Percentiles rank a stretch among this genome's conserved stretches.
phyloP scores from a whole-genome alignment of 1,140 invertebrate genomes.

The Lucilia cuprina region DNA sequence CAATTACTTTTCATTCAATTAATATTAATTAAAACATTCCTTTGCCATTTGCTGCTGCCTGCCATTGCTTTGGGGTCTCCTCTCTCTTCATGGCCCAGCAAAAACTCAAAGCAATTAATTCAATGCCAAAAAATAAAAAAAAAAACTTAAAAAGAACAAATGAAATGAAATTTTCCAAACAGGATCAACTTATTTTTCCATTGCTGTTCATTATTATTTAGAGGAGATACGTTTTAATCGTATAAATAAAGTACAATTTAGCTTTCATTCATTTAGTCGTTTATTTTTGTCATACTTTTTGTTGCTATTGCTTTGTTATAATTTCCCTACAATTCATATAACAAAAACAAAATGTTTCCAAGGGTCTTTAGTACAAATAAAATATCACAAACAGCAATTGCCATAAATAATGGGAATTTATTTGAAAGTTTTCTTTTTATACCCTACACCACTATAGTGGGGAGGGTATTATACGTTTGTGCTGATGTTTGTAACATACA shows the following conservation, averaged over 20 bases:
- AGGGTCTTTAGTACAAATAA: slow-evolving; percentile 46
- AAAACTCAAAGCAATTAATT: slow-evolving; percentile 19
- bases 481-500: no score
- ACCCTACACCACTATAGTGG: no score
- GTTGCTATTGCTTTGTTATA: not conserved
- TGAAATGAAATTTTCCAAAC: not conserved
- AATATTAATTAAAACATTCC: slow-evolving; percentile 35
- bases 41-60: slow-evolving; percentile 30
- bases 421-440: slow-evolving; percentile 42
- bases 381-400: slow-evolving; percentile 62
- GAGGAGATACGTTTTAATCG: not conserved
- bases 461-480: no score
- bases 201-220: slow-evolving; percentile 16
- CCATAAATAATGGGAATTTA: slow-evolving; percentile 63
- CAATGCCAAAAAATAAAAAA: slow-evolving; percentile 17
- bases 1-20: slow-evolving; percentile 33
- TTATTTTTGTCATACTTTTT: not conserved
- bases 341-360: not conserved
- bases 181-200: slow-evolving; percentile 18
- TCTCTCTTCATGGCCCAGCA: not conserved
- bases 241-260: not conserved
- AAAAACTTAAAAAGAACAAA: not conserved
- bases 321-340: slow-evolving; percentile 5
- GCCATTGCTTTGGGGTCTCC: slow-evolving; percentile 38
- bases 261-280: slow-evolving; percentile 28